Percentiles rank a stretch among this genome's conserved stretches.
phyloP scores from a whole-genome alignment of 1,140 invertebrate species.

The Drosophila repleta region DNA sequence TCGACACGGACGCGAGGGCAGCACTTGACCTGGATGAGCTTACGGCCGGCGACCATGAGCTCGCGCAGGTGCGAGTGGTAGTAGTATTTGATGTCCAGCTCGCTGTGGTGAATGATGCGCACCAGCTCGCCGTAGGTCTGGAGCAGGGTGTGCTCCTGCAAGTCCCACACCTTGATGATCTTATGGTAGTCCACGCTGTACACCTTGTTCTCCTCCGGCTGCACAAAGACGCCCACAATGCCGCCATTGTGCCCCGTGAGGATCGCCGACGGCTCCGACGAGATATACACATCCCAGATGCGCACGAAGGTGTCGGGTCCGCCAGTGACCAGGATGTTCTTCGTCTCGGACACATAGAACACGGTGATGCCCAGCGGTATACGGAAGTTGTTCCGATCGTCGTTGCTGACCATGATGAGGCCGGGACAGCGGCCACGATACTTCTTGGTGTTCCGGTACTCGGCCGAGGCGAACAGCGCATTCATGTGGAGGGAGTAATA shows the following conservation, averaged over 20 bases:
- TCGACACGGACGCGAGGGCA: conserved; percentile 86
- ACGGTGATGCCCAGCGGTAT: conserved; percentile 85
- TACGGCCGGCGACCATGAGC: conserved; percentile 86
- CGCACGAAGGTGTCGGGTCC: conserved; percentile 89
- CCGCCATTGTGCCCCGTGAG: conserved; percentile 89
- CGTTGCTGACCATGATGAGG: conserved; percentile 61
- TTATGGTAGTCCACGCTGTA: conserved; percentile 88
- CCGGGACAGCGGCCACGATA: conserved; percentile 71
- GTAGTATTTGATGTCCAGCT: conserved; percentile 85
- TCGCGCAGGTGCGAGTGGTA: conserved; percentile 88
- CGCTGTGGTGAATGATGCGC: conserved; percentile 85
- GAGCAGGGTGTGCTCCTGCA: conserved; percentile 84
- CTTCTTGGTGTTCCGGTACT: conserved; percentile 83
- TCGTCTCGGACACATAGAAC: conserved; percentile 86
- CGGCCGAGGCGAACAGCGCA: conserved; percentile 85
- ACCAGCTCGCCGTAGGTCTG: conserved; percentile 88
- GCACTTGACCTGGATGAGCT: conserved; percentile 86
- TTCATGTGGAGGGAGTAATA: conserved; percentile 86
- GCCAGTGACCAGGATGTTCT: conserved; percentile 88
- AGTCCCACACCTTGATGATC: conserved; percentile 89
- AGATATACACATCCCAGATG: conserved; percentile 91
- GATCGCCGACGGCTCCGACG: conserved; percentile 86
- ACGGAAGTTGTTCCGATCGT: conserved; percentile 65
- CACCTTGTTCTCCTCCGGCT: conserved; percentile 89
- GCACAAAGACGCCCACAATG: conserved; percentile 88